Evolutionary conservation across 2,888 invertebrate species (phyloP).

Genomic region (Chromoteleia sp.): DNA sequence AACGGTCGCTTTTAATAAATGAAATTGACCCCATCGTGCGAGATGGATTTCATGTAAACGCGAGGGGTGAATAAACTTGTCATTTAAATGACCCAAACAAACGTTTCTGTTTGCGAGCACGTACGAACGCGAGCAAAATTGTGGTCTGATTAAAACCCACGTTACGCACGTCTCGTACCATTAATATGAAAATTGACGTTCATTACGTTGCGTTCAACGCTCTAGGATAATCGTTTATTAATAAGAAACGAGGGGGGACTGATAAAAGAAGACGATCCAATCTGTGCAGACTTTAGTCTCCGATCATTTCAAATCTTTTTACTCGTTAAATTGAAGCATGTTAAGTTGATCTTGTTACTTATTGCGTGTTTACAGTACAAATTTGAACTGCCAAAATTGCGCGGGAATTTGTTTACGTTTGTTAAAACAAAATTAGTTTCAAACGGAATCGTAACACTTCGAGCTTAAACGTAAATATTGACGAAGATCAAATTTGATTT

Average conservation of each 20-base stretch:
- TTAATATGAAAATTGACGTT: neutral
- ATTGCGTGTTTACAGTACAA: too few species aligned
- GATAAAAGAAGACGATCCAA: neutral
- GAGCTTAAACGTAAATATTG: too few species aligned
- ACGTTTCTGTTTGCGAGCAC: conserved; percentile 2
- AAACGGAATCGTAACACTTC: too few species aligned
- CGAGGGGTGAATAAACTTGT: conserved; percentile 50
- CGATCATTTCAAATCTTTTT: too few species aligned
- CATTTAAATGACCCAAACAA: conserved; percentile 35
- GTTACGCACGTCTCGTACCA: neutral
- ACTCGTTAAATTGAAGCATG: too few species aligned
- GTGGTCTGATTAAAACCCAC: neutral
- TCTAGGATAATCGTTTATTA: conserved; percentile 17
- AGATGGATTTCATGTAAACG: conserved; percentile 29
- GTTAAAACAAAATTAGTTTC: too few species aligned
- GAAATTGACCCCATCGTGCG: conserved; percentile 37
- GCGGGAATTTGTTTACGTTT: too few species aligned
- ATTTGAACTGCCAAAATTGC: too few species aligned
- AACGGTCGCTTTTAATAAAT: conserved; percentile 39
- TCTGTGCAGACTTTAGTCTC: neutral
- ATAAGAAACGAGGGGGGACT: neutral
- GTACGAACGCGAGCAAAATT: neutral
- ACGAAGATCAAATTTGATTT: too few species aligned
- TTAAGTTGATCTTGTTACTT: too few species aligned
- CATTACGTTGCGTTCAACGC: neutral